Base-by-base conservation (phyloP, 1,140 invertebrate species). In the Cyclargus thomasi region DNA sequence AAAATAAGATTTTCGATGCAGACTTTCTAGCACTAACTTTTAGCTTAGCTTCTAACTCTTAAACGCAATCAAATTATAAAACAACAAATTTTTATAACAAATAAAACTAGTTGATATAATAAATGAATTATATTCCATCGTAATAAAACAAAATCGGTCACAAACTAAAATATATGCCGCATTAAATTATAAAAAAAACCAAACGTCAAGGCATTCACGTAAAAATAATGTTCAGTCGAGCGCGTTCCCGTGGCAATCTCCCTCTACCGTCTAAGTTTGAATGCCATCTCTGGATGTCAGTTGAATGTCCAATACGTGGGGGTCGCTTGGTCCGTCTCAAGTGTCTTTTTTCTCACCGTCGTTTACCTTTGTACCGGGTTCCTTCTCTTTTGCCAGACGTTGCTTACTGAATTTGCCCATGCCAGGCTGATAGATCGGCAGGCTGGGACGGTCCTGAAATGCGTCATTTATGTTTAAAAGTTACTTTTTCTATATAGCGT, bases 321-420 rank as follows among this genome's bases (percentile, higher is more conserved):
- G 70, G 72, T 47, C 67, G 66, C 67, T 67, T 69, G 68, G 71
- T 63, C 72, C 65, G 66, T 80, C 76, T 90, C 87, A 90, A 77
- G 87, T 90, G 74, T 90, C 87, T 80, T 81, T 83, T 74, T 90
- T 90, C 80, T 90, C 87, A 75, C 84, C 83, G 73, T 89, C 86
- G 68, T 72, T 84, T 10, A 88, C 75, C 47, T 74, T 70, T 39
- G 75, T 74, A 18, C 80, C 68, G 22, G 74, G 67, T 17, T 90
- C 88, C 78, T 93, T 93, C 74, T 94, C 93, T 72, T 92, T 92
- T 67, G 93, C 92, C 18, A 94, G 76, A 17, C 93, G 90, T 69
- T 94, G 93, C 77, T 94, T 94, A 72, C 93, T 94, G 75, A 95
- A 94, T 79, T 92, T 93, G 2, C 94, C 93, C 94, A 95, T 95